Evolutionary conservation across 2,888 invertebrate genomes (phyloP).

Genomic region (Octonoba sinensis): DNA sequence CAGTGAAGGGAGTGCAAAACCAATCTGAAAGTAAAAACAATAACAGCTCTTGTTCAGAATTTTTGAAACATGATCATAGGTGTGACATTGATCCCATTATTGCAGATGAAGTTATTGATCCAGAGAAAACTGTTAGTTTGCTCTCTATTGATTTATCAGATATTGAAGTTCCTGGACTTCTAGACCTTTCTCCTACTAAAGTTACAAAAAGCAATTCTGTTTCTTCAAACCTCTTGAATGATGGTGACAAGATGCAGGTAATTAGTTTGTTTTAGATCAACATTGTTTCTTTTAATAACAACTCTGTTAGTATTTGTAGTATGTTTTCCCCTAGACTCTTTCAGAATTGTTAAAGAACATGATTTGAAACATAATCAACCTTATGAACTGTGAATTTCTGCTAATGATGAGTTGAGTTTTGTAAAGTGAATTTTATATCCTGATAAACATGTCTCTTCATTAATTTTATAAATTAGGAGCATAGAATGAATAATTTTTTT

Average conservation of each 20-base stretch:
- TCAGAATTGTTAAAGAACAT: too few relatives aligned
- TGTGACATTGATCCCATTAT: constrained; percentile 35
- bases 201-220: constrained; percentile 54
- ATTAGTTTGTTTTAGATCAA: constrained; percentile 1
- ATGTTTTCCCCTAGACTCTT: too few relatives aligned
- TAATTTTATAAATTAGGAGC: too few relatives aligned
- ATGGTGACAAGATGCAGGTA: constrained; percentile 64
- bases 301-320: too few relatives aligned
- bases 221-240: constrained; percentile 40
- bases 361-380: too few relatives aligned
- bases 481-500: too few relatives aligned
- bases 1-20: not conserved
- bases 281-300: not conserved
- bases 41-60: not conserved
- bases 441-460: too few relatives aligned
- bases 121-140: constrained; percentile 50
- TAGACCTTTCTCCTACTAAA: constrained; percentile 70
- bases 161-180: constrained; percentile 68
- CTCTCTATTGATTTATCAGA: constrained; percentile 46
- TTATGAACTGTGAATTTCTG: too few relatives aligned
- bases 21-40: not conserved
- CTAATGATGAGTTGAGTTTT: too few relatives aligned
- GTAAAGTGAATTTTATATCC: too few relatives aligned
- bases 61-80: not conserved
- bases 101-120: constrained; percentile 51